A percentile compares a stretch with the other conserved stretches of the same genome.
Conservation (phyloP, 1,140 invertebrate genomes). For the Pseudoatta argentina region DNA sequence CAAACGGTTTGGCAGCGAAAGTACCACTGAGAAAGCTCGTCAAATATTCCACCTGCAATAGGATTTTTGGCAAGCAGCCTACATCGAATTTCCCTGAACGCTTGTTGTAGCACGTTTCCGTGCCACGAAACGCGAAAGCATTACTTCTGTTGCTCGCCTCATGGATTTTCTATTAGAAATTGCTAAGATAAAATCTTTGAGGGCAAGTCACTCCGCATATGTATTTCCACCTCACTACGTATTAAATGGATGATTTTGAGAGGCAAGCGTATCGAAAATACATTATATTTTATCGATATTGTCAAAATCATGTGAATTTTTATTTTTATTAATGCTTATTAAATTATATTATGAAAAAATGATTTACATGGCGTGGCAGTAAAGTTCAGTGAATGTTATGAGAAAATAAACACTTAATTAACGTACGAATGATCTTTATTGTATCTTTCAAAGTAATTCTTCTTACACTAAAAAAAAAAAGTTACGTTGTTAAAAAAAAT, state of each 20-base stretch:
- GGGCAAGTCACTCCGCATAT: background rate
- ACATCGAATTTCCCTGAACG: constrained; percentile 12
- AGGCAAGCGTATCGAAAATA: background rate
- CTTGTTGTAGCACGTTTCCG: constrained; percentile 53
- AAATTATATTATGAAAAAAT: background rate
- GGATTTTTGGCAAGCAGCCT: constrained; percentile 67
- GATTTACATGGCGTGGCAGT: background rate
- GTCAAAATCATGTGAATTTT: background rate
- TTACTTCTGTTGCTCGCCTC: constrained; percentile 36
- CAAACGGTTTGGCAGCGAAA: constrained; percentile 1
- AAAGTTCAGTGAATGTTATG: no score
- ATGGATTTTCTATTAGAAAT: constrained; percentile 59
- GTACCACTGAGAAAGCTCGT: constrained; percentile 34
- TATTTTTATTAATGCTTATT: background rate
- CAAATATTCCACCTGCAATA: constrained; percentile 62
- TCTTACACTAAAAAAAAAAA: no score
- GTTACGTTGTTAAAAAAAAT: no score
- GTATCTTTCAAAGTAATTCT: no score
- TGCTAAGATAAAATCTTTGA: constrained; percentile 26
- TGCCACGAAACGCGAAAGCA: background rate
- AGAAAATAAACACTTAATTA: no score
- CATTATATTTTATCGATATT: background rate
- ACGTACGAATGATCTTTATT: no score
- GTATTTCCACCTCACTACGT: background rate
- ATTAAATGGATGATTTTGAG: background rate